These are phyloP conservation scores for Chlorops oryzae DNA, from an alignment of 1,140 invertebrate genomes.

Conservation along the genomic window DNA sequence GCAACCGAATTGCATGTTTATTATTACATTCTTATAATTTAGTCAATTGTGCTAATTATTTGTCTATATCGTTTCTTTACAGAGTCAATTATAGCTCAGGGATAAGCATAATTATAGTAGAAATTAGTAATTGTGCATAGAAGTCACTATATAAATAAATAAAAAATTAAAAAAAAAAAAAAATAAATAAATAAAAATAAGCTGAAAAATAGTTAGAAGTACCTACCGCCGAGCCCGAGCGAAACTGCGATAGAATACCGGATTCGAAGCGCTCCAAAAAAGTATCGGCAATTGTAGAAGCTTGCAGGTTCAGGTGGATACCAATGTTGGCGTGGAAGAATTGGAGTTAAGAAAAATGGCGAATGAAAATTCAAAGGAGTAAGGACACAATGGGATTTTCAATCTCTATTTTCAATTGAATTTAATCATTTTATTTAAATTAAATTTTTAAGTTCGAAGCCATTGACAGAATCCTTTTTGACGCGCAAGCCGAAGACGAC, in stretches of 20 bases:
- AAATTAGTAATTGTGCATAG: no score
- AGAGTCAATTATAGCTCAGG: neutral
- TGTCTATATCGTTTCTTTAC: neutral
- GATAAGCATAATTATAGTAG: neutral
- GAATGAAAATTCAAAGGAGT: conserved; percentile 26
- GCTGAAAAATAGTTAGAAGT: neutral
- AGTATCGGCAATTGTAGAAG: neutral
- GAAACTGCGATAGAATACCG: neutral
- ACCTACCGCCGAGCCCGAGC: conserved; percentile 15
- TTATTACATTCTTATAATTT: neutral
- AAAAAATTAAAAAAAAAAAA: no score
- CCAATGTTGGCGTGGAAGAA: conserved; percentile 22
- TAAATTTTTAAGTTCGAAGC: conserved; percentile 25
- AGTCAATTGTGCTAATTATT: neutral
- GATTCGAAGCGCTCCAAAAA: conserved; percentile 1
- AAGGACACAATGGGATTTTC: conserved; percentile 10
- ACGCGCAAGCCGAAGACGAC: conserved; percentile 31
- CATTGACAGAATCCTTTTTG: conserved; percentile 20
- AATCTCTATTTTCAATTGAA: neutral
- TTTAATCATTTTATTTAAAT: neutral
- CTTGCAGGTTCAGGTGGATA: conserved; percentile 22
- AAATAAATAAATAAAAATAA: neutral
- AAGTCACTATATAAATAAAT: no score
- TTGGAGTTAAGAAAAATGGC: conserved; percentile 9
- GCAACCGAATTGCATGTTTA: neutral